phyloP scores from a whole-genome alignment of 2,113 vertebrate species.

The Sceloporus undulatus region DNA sequence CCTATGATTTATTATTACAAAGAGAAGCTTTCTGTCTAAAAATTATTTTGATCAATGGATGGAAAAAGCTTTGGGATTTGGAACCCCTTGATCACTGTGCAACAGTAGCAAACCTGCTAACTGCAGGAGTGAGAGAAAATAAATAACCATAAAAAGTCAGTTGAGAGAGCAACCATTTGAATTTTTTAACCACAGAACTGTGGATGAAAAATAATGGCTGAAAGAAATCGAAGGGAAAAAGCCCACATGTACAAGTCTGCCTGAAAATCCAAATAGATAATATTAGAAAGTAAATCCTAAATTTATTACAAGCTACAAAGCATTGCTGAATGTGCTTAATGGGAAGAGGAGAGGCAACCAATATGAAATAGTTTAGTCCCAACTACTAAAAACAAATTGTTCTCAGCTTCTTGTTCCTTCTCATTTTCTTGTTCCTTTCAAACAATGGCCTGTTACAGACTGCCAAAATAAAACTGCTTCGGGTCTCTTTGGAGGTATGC shows the following conservation, averaged over 20 bases:
- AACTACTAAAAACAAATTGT: constrained; percentile 9
- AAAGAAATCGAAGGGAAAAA: constrained; percentile 42
- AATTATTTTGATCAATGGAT: constrained; percentile 52
- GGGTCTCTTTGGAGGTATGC: too few species aligned
- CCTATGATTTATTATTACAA: constrained; percentile 48
- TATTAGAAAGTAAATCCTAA: constrained; percentile 26
- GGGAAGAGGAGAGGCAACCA: background rate
- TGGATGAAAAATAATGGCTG: constrained; percentile 44
- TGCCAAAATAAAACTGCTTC: too few species aligned
- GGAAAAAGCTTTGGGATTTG: constrained; percentile 50
- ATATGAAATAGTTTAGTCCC: constrained; percentile 8
- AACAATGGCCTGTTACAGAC: too few species aligned
- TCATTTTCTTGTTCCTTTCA: too few species aligned
- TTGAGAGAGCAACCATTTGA: constrained; percentile 44
- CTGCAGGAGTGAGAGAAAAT: constrained; percentile 36
- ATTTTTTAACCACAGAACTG: constrained; percentile 46
- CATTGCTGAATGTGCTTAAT: constrained; percentile 4
- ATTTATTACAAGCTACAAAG: constrained; percentile 33
- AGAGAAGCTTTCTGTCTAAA: constrained; percentile 40
- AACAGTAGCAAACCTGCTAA: constrained; percentile 12
- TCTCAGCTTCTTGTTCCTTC: too few species aligned
- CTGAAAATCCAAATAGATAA: constrained; percentile 34
- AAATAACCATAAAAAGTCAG: constrained; percentile 42
- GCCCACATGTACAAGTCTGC: background rate
- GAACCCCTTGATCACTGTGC: constrained; percentile 7